Base-by-base conservation (phyloP, 2,888 invertebrate genomes). In the Volucella bombylans region DNA sequence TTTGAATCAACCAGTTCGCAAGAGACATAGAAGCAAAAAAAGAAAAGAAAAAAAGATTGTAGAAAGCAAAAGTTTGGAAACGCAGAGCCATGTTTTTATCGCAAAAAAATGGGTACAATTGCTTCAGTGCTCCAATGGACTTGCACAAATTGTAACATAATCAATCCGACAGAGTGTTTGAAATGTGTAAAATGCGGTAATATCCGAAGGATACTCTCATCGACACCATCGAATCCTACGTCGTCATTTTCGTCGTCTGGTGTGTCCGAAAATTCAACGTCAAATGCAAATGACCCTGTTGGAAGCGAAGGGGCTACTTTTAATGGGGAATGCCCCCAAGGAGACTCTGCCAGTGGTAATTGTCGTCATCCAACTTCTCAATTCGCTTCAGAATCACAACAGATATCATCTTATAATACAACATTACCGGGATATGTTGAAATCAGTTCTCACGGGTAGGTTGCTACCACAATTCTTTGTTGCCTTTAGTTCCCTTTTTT, bases 71-170 rank as follows among this genome's bases (percentile, higher is more conserved):
- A 54, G 74, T 73, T 59, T 67, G 86, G 81, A 87, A 87, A 87
- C 82, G 81, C 77, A 86, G 86, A 88, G 88, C 87, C 88, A 88
- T 88, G 88, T 87, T 87, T 82, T 76, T 85, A 85, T 85, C 64
- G 86, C 85, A 85, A 82, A 87, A 87, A 77, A 87, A 97, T 97
- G 97, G 97, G 97, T 93, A 96, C 97, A 92, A 97, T 97, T 93
- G 96, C 97, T 93, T 97, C 97, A 92, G 97, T 97, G 93, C 94
- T 97, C 92, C 97, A 97, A 94, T 97, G 97, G 97, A 96, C 96
- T 93, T 97, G 97, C 94, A 94, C 94, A 92, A 94, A 95, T 92
- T 97, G 97, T 93, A 95, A 95, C 93, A 94, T 96, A 92, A 96
- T 97, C 93, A 97, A 97, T 92, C 96, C 97, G 88, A 96, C 96